These are phyloP conservation scores for Chionis minor DNA, from an alignment of 2,113 vertebrate genomes.

Conservation along the genomic window DNA sequence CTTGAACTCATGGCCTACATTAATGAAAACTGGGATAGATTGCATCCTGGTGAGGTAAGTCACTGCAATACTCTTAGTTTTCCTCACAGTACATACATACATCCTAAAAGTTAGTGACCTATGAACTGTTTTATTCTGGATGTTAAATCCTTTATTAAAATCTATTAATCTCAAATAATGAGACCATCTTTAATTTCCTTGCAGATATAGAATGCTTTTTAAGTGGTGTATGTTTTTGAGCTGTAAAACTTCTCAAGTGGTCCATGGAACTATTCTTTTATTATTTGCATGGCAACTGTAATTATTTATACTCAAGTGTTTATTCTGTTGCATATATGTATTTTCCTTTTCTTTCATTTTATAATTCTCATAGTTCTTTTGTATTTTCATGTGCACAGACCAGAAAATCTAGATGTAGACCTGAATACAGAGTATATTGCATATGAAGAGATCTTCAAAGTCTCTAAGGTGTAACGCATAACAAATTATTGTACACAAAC, in stretches of 20 bases:
- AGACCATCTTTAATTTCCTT: neutral
- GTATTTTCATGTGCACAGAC: neutral
- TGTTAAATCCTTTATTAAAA: neutral
- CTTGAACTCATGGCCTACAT: conserved; percentile 95
- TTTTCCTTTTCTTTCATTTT: neutral
- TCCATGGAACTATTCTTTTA: neutral
- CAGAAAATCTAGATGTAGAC: neutral
- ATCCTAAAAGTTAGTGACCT: neutral
- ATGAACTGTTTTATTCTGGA: neutral
- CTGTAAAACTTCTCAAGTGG: neutral
- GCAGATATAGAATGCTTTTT: neutral
- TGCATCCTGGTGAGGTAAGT: conserved; percentile 92
- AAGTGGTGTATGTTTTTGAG: neutral
- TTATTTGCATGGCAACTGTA: neutral
- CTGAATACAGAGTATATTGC: neutral
- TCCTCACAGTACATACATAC: neutral
- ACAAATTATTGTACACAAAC: neutral
- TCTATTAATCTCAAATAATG: neutral
- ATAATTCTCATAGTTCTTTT: neutral
- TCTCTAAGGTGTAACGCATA: neutral
- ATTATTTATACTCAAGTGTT: neutral
- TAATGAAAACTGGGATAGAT: conserved; percentile 95
- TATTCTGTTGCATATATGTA: neutral
- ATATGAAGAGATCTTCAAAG: neutral
- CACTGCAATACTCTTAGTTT: neutral